Evolutionary conservation across 2,113 vertebrate species (phyloP).

Genomic region (Mirounga angustirostris): DNA sequence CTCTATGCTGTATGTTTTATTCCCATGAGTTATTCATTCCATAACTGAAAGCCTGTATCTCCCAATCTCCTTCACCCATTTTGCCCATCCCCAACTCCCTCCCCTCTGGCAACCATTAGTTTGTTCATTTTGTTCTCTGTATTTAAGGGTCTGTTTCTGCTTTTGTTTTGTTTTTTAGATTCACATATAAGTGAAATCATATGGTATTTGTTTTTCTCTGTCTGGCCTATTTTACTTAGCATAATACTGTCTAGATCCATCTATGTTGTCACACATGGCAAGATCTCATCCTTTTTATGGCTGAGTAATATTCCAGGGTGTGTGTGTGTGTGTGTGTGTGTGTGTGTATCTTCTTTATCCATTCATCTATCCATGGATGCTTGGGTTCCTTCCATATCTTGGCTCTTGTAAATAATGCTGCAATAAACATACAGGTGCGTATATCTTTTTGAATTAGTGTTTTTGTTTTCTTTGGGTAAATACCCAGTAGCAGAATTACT

Average conservation of each 20-base stretch:
- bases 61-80: neutral
- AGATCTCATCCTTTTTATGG: neutral
- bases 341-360: neutral
- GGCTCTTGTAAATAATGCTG: neutral
- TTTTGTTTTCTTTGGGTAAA: neutral
- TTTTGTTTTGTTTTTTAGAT: neutral
- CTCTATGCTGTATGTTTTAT: neutral
- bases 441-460: neutral
- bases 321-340: neutral
- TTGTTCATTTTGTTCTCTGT: neutral
- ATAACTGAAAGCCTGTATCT: neutral
- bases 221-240: neutral
- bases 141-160: neutral
- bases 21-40: neutral
- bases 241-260: neutral
- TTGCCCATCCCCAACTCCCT: neutral
- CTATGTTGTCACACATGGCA: neutral
- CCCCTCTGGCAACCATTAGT: neutral
- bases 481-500: neutral
- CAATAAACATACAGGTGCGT: neutral
- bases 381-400: neutral
- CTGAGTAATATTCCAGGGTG: neutral
- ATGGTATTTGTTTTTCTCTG: neutral
- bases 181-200: neutral
- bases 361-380: neutral